Evolutionary conservation across 1,140 invertebrate genomes (phyloP), one percentile per base, ranked within the genome.

Genomic region (Micrasema longulum): DNA sequence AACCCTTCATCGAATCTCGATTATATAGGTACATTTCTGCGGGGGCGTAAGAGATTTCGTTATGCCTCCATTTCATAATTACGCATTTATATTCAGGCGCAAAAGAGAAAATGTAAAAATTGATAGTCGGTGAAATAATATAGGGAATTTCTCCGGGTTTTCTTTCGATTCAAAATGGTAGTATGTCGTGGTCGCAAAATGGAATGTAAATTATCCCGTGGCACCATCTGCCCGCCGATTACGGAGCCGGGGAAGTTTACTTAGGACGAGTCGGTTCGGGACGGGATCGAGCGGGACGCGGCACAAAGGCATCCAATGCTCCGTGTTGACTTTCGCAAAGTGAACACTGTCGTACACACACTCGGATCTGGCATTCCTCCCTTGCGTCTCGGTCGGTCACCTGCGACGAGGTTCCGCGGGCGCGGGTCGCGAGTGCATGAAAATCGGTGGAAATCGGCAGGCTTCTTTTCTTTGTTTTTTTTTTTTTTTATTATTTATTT

Each of bases 271-370:
- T 57, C 35, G 45, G 63, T 26, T 55, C 64, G 22, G 20, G 2
- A 7, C 26, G 7, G 26, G 2, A 53, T 1, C 18, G 6, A 11
- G 36, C 36, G 7, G 12, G 22, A 10, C 22, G 14, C 11, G 43
- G 38, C 71, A 72, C 64, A 72, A 68, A 67, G 55, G 71, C 64
- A 72, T 60, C 35, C 57, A 72, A 68, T 62, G 63, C 65, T 72
- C 71, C 60, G 67, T 72, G 71, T 72, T 72, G 63, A 68, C 71
- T 72, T 72, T 68, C 69, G 35, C 60, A 69, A 73, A 73, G 72
- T 73, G 72, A 73, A 69, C 72, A 69, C 48, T 23, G 72, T 41
- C 65, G 26, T 41, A 26, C 65, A 68, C 48, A 55, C 22, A 68
- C 48, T 68, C 16, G 12, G 36, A 38, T 22, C 35, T n/a, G n/a